Base-by-base conservation (phyloP, 2,797 vertebrate species). In the Phrynocephalus vlangalii region DNA sequence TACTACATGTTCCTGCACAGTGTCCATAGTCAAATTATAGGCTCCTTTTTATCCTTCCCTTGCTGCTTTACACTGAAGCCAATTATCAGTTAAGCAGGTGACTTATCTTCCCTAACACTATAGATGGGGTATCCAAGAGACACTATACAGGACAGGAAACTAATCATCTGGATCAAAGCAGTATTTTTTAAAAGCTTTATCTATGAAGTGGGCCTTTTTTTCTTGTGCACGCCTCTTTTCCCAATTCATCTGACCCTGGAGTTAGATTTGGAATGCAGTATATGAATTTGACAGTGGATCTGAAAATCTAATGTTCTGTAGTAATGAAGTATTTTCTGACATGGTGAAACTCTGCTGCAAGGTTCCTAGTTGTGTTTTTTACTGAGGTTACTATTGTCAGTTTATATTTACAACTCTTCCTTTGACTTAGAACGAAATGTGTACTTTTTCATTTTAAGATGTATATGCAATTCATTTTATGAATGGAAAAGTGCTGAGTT, bases 321-420 rank as follows among this genome's bases (percentile, higher is more conserved):
- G 48, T 91, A 91, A 91, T 91, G 87, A 92, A 89, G 85, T 93
- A 92, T 86, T 89, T 92, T 91, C 75, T 89, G 87, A 89, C 93
- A 93, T 90, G 90, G 87, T 90, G 85, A 85, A 88, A 1, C 86
- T 90, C 82, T 89, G 85, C 85, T 44, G 79, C 75, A 79, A 72
- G 1, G 52, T 79, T 92, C 82, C 88, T 94, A 91, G 90, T 83
- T 86, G 85, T 72, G 56, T 56, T 86, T 75, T 88, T 87, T 84
- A 63, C 56, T 9, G 80, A 90, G 52, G 73, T 0, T 90, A 24
- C 30, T 84, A 30, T 81, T 84, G 79, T 52, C 13, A 88, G 44
- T 78, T 79, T 92, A 70, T 6, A 88, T 87, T 26, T 15, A 20
- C 77, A 77, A 50, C 3, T 1, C 1, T 26, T 82, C 77, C 86